Percentiles rank a stretch among this genome's conserved stretches.
These are phyloP conservation scores for Siniperca chuatsi DNA, from an alignment of 2,113 vertebrate genomes.

Conservation along the genomic window DNA sequence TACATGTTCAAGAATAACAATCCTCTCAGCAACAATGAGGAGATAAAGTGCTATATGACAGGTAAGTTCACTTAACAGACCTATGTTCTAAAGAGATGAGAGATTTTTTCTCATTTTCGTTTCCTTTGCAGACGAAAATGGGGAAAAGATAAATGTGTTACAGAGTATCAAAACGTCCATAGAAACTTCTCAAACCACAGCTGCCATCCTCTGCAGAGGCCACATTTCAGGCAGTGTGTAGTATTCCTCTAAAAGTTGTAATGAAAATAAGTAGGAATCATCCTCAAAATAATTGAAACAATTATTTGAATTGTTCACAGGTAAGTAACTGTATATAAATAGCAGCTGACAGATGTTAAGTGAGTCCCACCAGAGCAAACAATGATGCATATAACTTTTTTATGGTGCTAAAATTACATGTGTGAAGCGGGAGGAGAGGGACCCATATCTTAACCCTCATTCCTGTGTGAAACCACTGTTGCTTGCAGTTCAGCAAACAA, in stretches of 20 bases:
- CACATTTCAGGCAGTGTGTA: not conserved
- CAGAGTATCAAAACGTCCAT: not conserved
- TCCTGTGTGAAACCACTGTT: slow-evolving; percentile 1
- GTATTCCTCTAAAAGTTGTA: not conserved
- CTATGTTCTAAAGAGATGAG: not conserved
- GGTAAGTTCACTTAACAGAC: slow-evolving; percentile 80
- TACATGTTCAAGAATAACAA: slow-evolving; percentile 99
- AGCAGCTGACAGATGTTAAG: slow-evolving; percentile 24
- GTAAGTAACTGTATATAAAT: slow-evolving; percentile 12
- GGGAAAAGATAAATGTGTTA: not conserved
- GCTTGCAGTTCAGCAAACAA: slow-evolving; percentile 25
- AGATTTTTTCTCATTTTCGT: no score
- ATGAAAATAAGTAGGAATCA: not conserved
- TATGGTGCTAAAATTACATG: slow-evolving; percentile 15
- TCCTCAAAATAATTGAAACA: not conserved
- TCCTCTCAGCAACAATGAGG: slow-evolving; percentile 95
- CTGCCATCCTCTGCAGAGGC: not conserved
- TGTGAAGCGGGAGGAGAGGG: not conserved
- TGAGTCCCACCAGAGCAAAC: slow-evolving; percentile 21
- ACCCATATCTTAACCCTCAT: not conserved
- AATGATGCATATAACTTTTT: slow-evolving; percentile 5
- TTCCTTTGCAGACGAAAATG: not conserved
- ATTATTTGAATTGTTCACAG: not conserved
- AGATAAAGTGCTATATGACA: slow-evolving; percentile 99
- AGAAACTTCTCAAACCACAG: not conserved